phyloP scores from a whole-genome alignment of 2,888 invertebrate genomes.

The Anodontia alba region DNA sequence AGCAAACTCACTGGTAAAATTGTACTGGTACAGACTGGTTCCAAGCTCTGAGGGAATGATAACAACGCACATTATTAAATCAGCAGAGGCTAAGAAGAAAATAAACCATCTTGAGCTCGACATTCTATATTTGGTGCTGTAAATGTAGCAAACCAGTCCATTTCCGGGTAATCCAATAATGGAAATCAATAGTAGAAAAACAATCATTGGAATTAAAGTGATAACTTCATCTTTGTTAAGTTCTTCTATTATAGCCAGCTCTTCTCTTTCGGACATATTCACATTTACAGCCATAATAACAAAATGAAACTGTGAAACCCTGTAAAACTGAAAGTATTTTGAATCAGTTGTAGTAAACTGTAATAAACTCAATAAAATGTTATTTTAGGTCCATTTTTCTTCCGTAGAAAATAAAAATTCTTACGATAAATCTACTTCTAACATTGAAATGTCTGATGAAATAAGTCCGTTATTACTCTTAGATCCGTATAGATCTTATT shows the following conservation, averaged over 20 bases:
- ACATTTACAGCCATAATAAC: too few relatives aligned
- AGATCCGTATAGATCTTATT: too few relatives aligned
- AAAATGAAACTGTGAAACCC: too few relatives aligned
- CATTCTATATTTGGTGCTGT: conserved; percentile 52
- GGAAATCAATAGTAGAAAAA: conserved; percentile 50
- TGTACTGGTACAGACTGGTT: conserved; percentile 57
- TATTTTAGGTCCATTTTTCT: too few relatives aligned
- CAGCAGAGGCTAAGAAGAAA: conserved; percentile 60
- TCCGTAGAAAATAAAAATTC: too few relatives aligned
- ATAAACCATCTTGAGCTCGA: conserved; percentile 67
- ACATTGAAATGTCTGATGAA: too few relatives aligned
- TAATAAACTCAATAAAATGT: too few relatives aligned
- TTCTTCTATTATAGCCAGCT: not conserved
- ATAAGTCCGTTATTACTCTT: too few relatives aligned
- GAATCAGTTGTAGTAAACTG: too few relatives aligned
- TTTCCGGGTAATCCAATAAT: conserved; percentile 64
- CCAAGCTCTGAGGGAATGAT: conserved; percentile 61
- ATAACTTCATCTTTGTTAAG: conserved; percentile 56
- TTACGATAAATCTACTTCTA: too few relatives aligned
- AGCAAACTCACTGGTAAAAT: conserved; percentile 42
- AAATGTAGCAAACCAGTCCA: conserved; percentile 63
- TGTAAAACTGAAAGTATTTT: too few relatives aligned
- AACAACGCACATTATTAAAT: conserved; percentile 59
- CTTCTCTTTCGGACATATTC: not conserved
- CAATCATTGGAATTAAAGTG: conserved; percentile 53